Percentiles rank a stretch among this genome's conserved stretches.
Evolutionary conservation across 2,888 invertebrate genomes (phyloP).

Genomic region (Cordilura impudica): DNA sequence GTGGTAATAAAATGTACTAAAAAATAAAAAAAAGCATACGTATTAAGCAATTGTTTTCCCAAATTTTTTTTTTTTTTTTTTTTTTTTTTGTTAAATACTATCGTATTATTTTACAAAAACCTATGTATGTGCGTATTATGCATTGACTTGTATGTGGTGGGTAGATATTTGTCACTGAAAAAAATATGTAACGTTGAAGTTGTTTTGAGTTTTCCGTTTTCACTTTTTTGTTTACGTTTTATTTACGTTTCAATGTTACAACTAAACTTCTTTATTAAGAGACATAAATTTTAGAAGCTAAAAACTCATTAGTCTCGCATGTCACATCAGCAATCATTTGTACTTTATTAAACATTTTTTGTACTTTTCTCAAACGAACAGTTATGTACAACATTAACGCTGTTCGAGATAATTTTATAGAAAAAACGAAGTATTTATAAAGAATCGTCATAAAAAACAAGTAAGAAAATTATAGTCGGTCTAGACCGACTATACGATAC

Average conservation of each 20-base stretch:
- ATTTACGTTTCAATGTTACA: slow-evolving; percentile 34
- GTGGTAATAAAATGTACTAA: too few relatives aligned
- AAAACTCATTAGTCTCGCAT: slow-evolving; percentile 38
- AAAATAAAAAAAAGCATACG: too few relatives aligned
- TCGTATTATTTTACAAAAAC: too few relatives aligned
- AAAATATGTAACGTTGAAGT: neutral
- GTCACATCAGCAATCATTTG: slow-evolving; percentile 9
- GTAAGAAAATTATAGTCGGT: too few relatives aligned
- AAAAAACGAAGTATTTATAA: too few relatives aligned
- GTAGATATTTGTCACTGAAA: neutral
- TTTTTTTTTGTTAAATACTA: too few relatives aligned
- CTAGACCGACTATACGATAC: too few relatives aligned
- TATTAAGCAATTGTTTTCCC: too few relatives aligned
- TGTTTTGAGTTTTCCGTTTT: neutral
- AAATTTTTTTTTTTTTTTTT: too few relatives aligned
- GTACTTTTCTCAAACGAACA: neutral
- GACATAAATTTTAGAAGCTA: slow-evolving; percentile 41
- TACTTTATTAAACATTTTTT: slow-evolving; percentile 14
- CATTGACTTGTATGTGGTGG: neutral
- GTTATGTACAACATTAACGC: neutral
- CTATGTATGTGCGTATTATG: neutral
- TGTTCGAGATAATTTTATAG: too few relatives aligned
- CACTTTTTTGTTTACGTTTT: slow-evolving; percentile 15
- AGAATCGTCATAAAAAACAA: too few relatives aligned
- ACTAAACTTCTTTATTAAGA: slow-evolving; percentile 45